Evolutionary conservation across 2,888 invertebrate genomes (phyloP), one percentile per base, ranked within the genome.

Genomic region (Cyaniris semiargus): DNA sequence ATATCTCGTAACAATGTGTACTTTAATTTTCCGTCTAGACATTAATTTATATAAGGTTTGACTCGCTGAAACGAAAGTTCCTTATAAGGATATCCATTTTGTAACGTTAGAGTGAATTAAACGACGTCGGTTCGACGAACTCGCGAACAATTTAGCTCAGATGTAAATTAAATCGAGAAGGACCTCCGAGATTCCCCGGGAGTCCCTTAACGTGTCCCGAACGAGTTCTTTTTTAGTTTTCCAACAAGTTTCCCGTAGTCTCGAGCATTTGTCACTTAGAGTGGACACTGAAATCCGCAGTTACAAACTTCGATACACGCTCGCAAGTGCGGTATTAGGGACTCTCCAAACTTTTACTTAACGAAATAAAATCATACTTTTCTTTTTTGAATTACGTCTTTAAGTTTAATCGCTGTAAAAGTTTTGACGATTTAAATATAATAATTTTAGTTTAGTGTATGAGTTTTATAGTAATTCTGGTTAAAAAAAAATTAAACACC

Each of bases 151-250:
- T 91, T 86, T 87, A 85, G 86, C 85, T 83, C 84, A 87, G 90
- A 93, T 93, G 92, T 93, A 92, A 93, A 93, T 93, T 92, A 90
- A 92, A 92, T 93, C 88, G 88, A 89, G 90, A 87, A 53, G 74
- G 89, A 86, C 80, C 80, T 79, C 79, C 78, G 80, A 78, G 79
- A 80, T 82, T 83, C 83, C 83, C 80, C 81, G 81, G 81, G 81
- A 81, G 80, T 79, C 81, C 82, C 89, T 88, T 88, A 88, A 89
- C 89, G 86, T 88, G 86, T 88, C 86, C 83, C 81, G 83, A 86
- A 88, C 86, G 86, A 88, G 86, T 89, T 88, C 88, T 90, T 92
- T 92, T 66, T 90, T 89, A 90, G 86, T 92, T 92, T 89, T 87
- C 87, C 89, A 91, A 91, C 91, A 91, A 93, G 92, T 93, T 92